These are phyloP conservation scores for Hedya salicella DNA, from an alignment of 2,888 invertebrate genomes.

Conservation along the genomic window DNA sequence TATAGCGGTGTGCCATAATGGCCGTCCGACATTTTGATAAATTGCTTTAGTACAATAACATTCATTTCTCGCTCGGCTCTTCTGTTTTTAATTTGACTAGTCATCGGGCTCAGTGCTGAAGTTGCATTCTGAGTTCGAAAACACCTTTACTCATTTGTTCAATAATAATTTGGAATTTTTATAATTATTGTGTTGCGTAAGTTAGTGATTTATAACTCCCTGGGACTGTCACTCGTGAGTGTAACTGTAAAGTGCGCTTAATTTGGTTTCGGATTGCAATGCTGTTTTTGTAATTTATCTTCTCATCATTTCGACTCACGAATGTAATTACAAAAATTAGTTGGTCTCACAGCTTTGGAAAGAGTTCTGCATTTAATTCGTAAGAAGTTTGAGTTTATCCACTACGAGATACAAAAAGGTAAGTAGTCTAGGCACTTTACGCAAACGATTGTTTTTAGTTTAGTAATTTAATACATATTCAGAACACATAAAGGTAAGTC, in stretches of 20 bases:
- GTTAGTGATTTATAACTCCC: conserved; percentile 34
- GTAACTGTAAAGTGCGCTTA: conserved; percentile 29
- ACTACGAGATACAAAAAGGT: neutral
- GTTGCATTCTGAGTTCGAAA: conserved; percentile 55
- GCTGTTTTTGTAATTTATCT: conserved; percentile 13
- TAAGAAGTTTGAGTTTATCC: neutral
- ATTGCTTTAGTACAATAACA: conserved; percentile 76
- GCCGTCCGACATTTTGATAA: conserved; percentile 75
- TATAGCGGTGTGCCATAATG: conserved; percentile 49
- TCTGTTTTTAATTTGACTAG: conserved; percentile 72
- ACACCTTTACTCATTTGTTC: conserved; percentile 64
- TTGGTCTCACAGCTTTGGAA: neutral
- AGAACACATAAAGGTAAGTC: no score
- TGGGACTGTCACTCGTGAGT: neutral
- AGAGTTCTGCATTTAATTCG: neutral
- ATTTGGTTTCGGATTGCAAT: conserved; percentile 16
- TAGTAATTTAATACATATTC: no score
- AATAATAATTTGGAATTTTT: conserved; percentile 54
- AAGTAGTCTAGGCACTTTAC: no score
- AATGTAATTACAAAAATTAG: conserved; percentile 14
- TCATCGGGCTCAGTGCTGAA: conserved; percentile 65
- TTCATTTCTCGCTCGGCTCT: conserved; percentile 65
- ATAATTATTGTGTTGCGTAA: conserved; percentile 46
- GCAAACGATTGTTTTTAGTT: no score
- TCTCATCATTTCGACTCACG: conserved; percentile 27